Percentiles rank a stretch among this genome's conserved stretches.
Conservation (phyloP, 1,140 invertebrate genomes). For the Drosophila ficusphila region DNA sequence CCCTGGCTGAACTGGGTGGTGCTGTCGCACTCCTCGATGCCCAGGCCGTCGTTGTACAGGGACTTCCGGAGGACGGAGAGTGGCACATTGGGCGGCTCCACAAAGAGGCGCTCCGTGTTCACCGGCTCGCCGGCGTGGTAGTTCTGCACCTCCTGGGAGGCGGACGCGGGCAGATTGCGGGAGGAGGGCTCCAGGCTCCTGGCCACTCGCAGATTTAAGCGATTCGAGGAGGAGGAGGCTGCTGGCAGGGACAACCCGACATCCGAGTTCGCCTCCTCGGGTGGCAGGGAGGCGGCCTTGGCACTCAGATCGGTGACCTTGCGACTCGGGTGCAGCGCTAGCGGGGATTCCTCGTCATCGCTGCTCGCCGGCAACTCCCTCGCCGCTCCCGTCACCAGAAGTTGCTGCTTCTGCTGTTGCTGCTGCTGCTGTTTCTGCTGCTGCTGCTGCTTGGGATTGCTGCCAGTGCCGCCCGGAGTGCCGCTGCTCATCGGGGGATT, state of each 20-base stretch:
- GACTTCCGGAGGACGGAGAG: slow-evolving; percentile 12
- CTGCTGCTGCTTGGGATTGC: slow-evolving; percentile 24
- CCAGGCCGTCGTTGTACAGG: background rate
- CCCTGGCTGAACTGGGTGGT: slow-evolving; percentile 22
- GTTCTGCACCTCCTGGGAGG: background rate
- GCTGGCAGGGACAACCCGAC: background rate
- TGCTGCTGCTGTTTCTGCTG: slow-evolving; percentile 24
- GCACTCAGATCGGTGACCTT: slow-evolving; percentile 49
- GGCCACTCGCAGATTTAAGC: slow-evolving; percentile 16
- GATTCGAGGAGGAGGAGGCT: background rate
- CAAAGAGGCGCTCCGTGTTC: slow-evolving; percentile 37
- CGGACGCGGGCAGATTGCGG: slow-evolving; percentile 1
- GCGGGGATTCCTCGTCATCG: slow-evolving; percentile 37
- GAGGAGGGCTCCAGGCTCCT: slow-evolving; percentile 47
- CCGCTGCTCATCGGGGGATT: slow-evolving; percentile 57
- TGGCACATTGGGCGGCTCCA: slow-evolving; percentile 42
- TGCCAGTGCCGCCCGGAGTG: slow-evolving; percentile 29
- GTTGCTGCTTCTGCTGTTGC: slow-evolving; percentile 25
- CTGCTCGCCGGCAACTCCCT: slow-evolving; percentile 11
- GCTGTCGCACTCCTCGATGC: background rate
- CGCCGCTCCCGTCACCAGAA: background rate
- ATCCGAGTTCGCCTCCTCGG: slow-evolving; percentile 10
- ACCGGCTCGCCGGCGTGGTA: slow-evolving; percentile 23
- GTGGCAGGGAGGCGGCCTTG: slow-evolving; percentile 71
- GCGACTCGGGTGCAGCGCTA: slow-evolving; percentile 60